Evolutionary conservation across 2,888 invertebrate genomes (phyloP).

Genomic region (Megastigmus dorsalis): DNA sequence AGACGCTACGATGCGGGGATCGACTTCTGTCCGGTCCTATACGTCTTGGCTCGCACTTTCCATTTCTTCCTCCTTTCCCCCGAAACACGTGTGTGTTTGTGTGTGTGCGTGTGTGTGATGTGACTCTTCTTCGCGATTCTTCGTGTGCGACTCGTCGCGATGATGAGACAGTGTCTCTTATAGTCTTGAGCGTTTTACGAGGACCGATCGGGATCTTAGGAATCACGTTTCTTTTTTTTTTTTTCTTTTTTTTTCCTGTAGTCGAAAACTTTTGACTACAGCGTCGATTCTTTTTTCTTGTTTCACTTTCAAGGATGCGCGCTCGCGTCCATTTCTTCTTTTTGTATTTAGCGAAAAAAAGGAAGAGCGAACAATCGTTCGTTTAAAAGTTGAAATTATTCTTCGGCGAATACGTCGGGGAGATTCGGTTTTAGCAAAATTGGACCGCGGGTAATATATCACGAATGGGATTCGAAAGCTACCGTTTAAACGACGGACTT

Average conservation of each 20-base stretch:
- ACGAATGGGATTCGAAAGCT: constrained; percentile 8
- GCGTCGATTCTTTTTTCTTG: too few relatives aligned
- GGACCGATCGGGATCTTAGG: background rate
- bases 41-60: constrained; percentile 26
- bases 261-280: background rate
- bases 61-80: constrained; percentile 39
- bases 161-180: too few relatives aligned
- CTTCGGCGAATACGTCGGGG: background rate
- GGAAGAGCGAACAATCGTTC: too few relatives aligned
- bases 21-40: background rate
- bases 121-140: constrained; percentile 5
- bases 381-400: background rate
- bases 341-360: too few relatives aligned
- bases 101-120: background rate
- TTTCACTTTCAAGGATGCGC: background rate
- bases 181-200: too few relatives aligned
- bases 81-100: background rate
- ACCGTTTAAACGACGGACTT: background rate
- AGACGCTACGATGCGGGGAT: background rate
- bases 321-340: background rate
- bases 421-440: background rate
- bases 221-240: background rate
- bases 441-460: background rate
- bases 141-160: background rate
- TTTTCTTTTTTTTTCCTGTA: background rate